Percentiles rank a stretch among this genome's conserved stretches.
Conservation (phyloP, 1,140 invertebrate genomes). For the Drosophila ironensis region DNA sequence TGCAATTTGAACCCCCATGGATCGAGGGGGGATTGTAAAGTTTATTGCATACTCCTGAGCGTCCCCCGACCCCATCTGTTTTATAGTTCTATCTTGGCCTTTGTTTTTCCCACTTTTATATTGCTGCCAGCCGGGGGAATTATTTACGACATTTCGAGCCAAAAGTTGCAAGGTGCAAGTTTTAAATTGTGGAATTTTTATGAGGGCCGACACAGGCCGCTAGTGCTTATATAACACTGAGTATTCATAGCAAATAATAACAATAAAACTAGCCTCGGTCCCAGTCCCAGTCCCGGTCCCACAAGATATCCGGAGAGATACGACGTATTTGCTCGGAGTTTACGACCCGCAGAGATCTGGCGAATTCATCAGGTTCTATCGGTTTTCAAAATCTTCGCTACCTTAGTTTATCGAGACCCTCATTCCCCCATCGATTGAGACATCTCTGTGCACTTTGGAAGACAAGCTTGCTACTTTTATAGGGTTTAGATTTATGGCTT, state of each 20-base stretch:
- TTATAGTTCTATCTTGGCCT: conserved; percentile 45
- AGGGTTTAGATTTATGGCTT: not conserved
- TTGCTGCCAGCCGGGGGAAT: conserved; percentile 28
- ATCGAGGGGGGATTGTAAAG: conserved; percentile 62
- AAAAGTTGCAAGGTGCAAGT: conserved; percentile 80
- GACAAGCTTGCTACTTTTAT: not conserved
- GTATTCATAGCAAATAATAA: conserved; percentile 53
- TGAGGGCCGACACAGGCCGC: conserved; percentile 28
- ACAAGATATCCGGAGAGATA: not conserved
- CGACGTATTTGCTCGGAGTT: not conserved
- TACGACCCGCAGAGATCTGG: conserved; percentile 22
- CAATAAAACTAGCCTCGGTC: conserved; percentile 35
- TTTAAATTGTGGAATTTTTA: conserved; percentile 76
- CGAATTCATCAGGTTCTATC: conserved; percentile 36
- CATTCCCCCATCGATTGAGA: not conserved
- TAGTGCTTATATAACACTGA: conserved; percentile 59
- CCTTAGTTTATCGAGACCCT: not conserved
- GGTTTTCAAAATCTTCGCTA: conserved; percentile 11
- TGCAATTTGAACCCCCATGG: not conserved
- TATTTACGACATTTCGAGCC: conserved; percentile 73
- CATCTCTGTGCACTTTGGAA: not conserved
- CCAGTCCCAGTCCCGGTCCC: conserved; percentile 13
- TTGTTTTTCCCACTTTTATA: conserved; percentile 65
- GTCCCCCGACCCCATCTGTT: conserved; percentile 22
- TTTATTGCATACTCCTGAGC: conserved; percentile 78